phyloP scores from a whole-genome alignment of 2,888 invertebrate species.

The Cryptocheilus praepositus region DNA sequence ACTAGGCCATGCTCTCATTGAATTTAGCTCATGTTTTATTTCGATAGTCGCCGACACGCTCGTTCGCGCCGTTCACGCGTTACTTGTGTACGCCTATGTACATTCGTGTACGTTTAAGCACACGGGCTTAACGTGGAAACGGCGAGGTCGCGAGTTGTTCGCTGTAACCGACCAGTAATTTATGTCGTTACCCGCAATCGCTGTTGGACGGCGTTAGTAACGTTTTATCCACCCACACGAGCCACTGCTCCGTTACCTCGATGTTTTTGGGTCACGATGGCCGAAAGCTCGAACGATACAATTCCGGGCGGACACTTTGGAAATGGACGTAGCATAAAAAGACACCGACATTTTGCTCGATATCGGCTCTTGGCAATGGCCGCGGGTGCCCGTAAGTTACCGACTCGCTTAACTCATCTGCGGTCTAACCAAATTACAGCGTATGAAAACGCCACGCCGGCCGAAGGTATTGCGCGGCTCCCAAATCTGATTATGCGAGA shows the following conservation, averaged over 20 bases:
- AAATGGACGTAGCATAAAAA: no score
- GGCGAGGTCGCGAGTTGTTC: constrained; percentile 8
- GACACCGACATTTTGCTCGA: no score
- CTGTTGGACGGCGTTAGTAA: constrained; percentile 19
- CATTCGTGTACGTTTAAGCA: neutral
- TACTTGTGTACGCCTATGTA: neutral
- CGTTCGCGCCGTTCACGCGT: constrained; percentile 9
- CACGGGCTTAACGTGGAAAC: constrained; percentile 25
- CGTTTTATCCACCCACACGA: constrained; percentile 13
- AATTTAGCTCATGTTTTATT: constrained; percentile 6
- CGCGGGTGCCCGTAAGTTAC: no score
- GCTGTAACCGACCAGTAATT: constrained; percentile 34
- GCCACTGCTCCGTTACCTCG: neutral
- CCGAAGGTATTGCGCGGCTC: no score
- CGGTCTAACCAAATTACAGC: no score
- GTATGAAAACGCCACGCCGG: no score
- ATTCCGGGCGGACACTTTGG: no score
- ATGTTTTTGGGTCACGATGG: constrained; percentile 5
- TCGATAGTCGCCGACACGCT: neutral
- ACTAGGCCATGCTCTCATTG: constrained; percentile 1
- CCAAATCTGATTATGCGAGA: no score
- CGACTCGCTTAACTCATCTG: no score
- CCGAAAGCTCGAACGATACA: neutral
- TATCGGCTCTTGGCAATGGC: no score
- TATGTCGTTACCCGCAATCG: constrained; percentile 38